Evolutionary conservation across 2,797 vertebrate genomes (phyloP).

Genomic region (Scolopax bukidnonensis): DNA sequence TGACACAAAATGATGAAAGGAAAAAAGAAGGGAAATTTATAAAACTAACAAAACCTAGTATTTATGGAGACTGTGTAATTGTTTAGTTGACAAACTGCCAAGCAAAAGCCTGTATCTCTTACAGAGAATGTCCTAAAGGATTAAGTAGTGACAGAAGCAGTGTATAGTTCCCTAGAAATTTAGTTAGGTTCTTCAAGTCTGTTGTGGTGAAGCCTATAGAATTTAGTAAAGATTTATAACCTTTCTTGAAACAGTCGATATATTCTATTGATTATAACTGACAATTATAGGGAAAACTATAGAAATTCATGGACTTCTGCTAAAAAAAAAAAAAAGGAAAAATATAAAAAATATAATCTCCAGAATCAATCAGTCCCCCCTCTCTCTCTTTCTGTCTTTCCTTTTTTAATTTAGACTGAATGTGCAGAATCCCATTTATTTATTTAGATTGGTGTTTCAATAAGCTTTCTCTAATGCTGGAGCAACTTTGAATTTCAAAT

Average conservation of each 20-base stretch:
- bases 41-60: background rate
- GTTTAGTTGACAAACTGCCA: conserved; percentile 36
- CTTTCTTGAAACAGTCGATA: background rate
- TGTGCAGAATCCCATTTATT: conserved; percentile 22
- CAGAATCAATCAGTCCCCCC: background rate
- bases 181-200: background rate
- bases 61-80: conserved; percentile 25
- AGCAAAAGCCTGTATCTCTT: background rate
- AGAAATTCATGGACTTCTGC: conserved; percentile 1
- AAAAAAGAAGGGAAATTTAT: background rate
- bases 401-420: conserved; percentile 18
- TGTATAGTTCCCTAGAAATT: background rate
- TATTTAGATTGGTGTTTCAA: conserved; percentile 8
- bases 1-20: background rate
- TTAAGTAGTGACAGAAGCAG: background rate
- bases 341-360: background rate
- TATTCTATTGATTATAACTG: conserved; percentile 6
- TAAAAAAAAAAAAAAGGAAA: background rate
- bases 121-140: conserved; percentile 1
- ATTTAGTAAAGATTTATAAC: conserved; percentile 25
- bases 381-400: background rate
- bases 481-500: conserved; percentile 55
- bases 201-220: background rate
- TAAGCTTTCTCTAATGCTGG: background rate
- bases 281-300: background rate